Base-by-base conservation (phyloP, 30 jellyfish, hydroid and myxozoan genomes). In the Chrysaora quinquecirrha region DNA sequence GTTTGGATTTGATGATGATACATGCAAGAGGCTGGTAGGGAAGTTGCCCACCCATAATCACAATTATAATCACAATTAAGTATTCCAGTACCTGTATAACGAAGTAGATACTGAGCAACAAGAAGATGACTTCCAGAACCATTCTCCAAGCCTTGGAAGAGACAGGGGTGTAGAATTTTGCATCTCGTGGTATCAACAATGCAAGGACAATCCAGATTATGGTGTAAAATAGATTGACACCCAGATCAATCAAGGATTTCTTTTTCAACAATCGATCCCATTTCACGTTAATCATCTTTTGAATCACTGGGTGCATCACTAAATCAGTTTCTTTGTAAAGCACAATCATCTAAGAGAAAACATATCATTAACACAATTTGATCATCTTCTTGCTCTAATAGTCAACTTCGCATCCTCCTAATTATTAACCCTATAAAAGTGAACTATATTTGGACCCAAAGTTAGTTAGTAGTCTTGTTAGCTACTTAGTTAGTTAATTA, bases 291-390 rank as follows among this genome's bases (percentile, higher is more conserved):
- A 93, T 70, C 76, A 84, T 12, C 72, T 86, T 86, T 63, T 78
- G 95, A 34, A 93, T 80, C 34, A 87, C 96, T 11, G 97, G 98
- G 65, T 86, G 97, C 94, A 86, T 85, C 77, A 91, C 89, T 46
- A 91, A 61, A 25, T 79, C 91, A 0, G 81, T 64, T 30, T 91
- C 96, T 34, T 75, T 76, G 83, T 80, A 85, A 28, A 91, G 76
- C 14, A 88, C 90, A 32, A 89, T 89, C 74, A 89, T 83, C 97
- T 89, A 73, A 30, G 62, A 31, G 14, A 30, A 35, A 74, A 38
- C 10, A 70, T n/a, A 47, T 11, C 18, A 11, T n/a, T 11, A 47
- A n/a, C n/a, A 47, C 62, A 11, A 47, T 47, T 12, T 47, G 12
- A 47, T 47, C 12, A 47, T 11, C 18, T 47, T n/a, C 12, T 11